Conservation (phyloP, 2,113 vertebrate genomes). For the Podocnemis expansa region DNA sequence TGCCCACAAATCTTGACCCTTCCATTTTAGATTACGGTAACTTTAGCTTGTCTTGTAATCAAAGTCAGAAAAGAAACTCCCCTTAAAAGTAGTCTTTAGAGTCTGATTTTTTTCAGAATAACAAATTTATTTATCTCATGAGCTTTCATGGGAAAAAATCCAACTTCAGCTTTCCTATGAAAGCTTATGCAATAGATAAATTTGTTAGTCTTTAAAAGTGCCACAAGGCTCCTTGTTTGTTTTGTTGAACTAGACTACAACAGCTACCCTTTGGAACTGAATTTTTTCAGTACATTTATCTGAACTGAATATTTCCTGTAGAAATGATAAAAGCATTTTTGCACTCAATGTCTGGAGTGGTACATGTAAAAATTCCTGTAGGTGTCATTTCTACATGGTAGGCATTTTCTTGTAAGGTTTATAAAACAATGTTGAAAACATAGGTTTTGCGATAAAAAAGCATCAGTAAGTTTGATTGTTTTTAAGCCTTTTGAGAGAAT, state of each 20-base stretch:
- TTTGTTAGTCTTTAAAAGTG: too few relatives aligned
- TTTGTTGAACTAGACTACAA: too few relatives aligned
- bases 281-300: neutral
- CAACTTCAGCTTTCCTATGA: too few relatives aligned
- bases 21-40: too few relatives aligned
- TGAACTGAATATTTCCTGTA: neutral
- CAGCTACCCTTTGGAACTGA: too few relatives aligned
- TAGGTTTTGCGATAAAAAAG: neutral
- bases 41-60: neutral
- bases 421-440: neutral
- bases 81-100: neutral
- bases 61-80: neutral
- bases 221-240: too few relatives aligned
- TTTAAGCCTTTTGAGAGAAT: neutral
- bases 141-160: too few relatives aligned
- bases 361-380: neutral
- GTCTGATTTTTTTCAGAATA: too few relatives aligned
- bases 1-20: neutral
- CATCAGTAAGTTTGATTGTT: neutral
- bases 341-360: neutral
- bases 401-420: neutral
- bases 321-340: neutral
- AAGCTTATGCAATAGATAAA: too few relatives aligned
- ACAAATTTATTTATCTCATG: too few relatives aligned
- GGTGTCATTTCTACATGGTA: neutral